These are phyloP conservation scores for Chloroceryle aenea DNA, from an alignment of 2,113 vertebrate species.

Conservation along the genomic window DNA sequence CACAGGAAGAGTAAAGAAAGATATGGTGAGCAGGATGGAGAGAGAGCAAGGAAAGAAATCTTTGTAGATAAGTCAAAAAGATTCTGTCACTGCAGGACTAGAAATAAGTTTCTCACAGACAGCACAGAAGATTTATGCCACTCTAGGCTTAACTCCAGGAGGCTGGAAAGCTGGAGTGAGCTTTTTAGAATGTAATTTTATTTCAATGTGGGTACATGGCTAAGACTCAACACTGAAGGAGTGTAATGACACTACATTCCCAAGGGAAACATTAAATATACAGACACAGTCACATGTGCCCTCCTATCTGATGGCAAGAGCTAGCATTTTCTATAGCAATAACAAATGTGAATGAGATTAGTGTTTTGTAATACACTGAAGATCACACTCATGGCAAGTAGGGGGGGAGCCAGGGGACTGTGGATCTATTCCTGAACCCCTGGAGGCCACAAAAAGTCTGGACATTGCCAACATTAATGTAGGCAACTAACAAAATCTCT, in stretches of 20 bases:
- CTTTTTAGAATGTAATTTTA: background rate
- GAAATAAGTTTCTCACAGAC: background rate
- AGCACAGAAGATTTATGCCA: background rate
- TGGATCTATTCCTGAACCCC: background rate
- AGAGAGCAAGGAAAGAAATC: background rate
- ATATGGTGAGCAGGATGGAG: fast-evolving
- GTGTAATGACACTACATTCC: background rate
- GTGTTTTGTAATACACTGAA: background rate
- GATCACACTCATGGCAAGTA: background rate
- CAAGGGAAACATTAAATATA: background rate
- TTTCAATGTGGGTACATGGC: background rate
- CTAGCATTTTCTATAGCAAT: background rate
- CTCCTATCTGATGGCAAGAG: background rate
- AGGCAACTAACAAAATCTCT: background rate
- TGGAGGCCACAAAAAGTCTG: background rate
- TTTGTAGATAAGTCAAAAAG: background rate
- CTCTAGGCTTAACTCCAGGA: background rate
- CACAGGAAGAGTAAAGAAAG: background rate
- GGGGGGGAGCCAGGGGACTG: background rate
- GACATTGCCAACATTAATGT: fast-evolving
- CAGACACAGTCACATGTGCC: background rate
- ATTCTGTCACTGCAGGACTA: background rate
- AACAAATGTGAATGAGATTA: background rate
- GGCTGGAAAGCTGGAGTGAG: conserved; percentile 10
- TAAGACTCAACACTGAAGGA: background rate